Evolutionary conservation across 2,797 vertebrate species (phyloP), one percentile per base, ranked within the genome.

Genomic region (Meriones psammophilus): DNA sequence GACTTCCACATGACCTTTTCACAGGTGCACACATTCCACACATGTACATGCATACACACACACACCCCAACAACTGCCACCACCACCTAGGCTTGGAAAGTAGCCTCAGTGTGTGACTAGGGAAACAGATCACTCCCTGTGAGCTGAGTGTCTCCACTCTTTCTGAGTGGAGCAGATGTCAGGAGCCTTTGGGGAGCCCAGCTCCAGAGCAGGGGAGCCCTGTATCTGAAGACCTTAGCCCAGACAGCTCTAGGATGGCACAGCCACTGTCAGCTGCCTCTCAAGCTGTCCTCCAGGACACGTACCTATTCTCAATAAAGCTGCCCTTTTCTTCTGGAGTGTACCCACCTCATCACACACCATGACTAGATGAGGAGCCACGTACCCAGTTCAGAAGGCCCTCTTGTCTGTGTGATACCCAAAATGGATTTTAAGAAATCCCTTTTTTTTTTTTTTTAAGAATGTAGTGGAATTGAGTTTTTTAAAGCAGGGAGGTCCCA

Each of bases 91-190:
- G 39, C 39, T 78, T 78, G 50, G 28, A 46, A 84, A 33, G 39
- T 66, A 46, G 62, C 81, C 42, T 36, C 36, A 46, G 39, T 92
- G 50, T 71, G 36, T 68, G 80, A 28, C 71, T 46, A 88, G 92
- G 33, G 58, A 39, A 69, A 50, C 39, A 50, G 39, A 90, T 24
- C 24, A 54, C 18, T 20, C 28, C 71, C 77, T 91, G 69, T 1
- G 28, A 56, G 76, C 91, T 26, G 69, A 79, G 88, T 58, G n/a
- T 94, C 76, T 90, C 33, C 77, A 86, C 95, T 18, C 46, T 54
- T 89, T 71, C 89, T 1, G 6, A 30, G 46, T 58, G 66, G 89
- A 77, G 58, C 50, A 33, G 13, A 54, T 24, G 9, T 46, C 18
- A 77, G 42, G 0, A 4, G n/a, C 56, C 50, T 60, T 79, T 88